Evolutionary conservation across 2,888 invertebrate species (phyloP).

Genomic region (Dynastes tityus): DNA sequence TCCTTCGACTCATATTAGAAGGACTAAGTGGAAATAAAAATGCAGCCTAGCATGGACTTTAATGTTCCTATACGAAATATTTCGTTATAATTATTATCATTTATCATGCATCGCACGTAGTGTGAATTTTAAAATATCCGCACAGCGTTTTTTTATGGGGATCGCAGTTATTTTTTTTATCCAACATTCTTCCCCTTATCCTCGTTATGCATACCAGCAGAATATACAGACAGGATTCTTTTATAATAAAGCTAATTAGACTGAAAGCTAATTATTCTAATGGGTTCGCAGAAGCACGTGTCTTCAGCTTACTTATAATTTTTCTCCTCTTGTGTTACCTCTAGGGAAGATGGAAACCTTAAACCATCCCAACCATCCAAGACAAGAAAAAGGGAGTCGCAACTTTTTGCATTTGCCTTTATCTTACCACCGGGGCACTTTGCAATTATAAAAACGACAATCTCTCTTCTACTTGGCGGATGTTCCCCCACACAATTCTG

Average conservation of each 20-base stretch:
- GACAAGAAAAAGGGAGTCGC: conserved; percentile 54
- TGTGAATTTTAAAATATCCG: conserved; percentile 35
- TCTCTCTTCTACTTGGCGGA: neutral
- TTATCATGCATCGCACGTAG: conserved; percentile 38
- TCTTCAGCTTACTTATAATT: conserved; percentile 29
- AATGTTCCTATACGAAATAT: conserved; percentile 23
- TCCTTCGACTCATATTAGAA: conserved; percentile 30
- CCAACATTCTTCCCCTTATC: conserved; percentile 1
- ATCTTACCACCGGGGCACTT: conserved; percentile 69
- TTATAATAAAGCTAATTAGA: conserved; percentile 42
- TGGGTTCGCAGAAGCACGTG: conserved; percentile 40
- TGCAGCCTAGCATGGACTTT: conserved; percentile 3
- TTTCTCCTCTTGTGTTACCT: conserved; percentile 20
- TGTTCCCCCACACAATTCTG: conserved; percentile 27
- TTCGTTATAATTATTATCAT: conserved; percentile 38
- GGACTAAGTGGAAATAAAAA: conserved; percentile 31
- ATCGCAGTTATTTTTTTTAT: conserved; percentile 32
- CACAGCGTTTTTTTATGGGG: conserved; percentile 17
- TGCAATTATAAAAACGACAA: conserved; percentile 67
- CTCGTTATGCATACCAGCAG: conserved; percentile 26
- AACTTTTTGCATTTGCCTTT: conserved; percentile 67
- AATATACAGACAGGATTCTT: conserved; percentile 28
- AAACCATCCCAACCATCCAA: conserved; percentile 2
- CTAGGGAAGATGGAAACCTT: neutral
- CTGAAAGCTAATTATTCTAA: conserved; percentile 46